phyloP scores from a whole-genome alignment of 1,140 invertebrate genomes.

The Drosophila serrata region DNA sequence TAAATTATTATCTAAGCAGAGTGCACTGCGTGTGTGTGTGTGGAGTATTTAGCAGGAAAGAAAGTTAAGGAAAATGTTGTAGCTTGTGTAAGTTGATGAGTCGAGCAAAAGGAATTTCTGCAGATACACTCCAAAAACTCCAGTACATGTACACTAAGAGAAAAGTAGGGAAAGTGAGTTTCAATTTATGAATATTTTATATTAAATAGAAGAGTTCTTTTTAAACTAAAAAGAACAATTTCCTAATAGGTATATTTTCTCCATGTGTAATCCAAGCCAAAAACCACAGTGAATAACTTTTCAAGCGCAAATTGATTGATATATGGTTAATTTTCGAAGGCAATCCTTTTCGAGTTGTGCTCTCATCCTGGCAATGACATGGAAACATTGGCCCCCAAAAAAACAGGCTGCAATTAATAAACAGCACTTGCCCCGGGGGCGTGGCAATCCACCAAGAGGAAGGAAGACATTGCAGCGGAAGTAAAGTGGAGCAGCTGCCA shows the following conservation, averaged over 20 bases:
- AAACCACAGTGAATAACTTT: background rate
- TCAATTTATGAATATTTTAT: no score
- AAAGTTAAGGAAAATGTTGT: slow-evolving; percentile 57
- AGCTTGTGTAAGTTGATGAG: slow-evolving; percentile 46
- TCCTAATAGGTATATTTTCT: background rate
- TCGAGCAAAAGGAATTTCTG: slow-evolving; percentile 2
- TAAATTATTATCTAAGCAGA: slow-evolving; percentile 82
- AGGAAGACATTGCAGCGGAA: background rate
- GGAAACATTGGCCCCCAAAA: slow-evolving; percentile 37
- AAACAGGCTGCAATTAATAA: slow-evolving; percentile 68
- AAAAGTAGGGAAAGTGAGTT: background rate
- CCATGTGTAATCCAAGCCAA: background rate
- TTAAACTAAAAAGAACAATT: no score
- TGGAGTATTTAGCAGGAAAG: slow-evolving; percentile 34
- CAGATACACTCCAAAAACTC: slow-evolving; percentile 27
- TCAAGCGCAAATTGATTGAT: slow-evolving; percentile 42
- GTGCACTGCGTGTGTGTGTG: slow-evolving; percentile 17
- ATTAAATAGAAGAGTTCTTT: no score
- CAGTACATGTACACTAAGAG: background rate
- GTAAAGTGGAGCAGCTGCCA: slow-evolving; percentile 38
- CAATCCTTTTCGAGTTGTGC: slow-evolving; percentile 2
- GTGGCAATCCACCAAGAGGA: background rate
- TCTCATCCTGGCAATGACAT: slow-evolving; percentile 37
- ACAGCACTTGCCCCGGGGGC: slow-evolving; percentile 16
- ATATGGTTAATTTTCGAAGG: slow-evolving; percentile 28